Evolutionary conservation across 2,888 invertebrate species (phyloP).

Genomic region (Pherbina coryleti): DNA sequence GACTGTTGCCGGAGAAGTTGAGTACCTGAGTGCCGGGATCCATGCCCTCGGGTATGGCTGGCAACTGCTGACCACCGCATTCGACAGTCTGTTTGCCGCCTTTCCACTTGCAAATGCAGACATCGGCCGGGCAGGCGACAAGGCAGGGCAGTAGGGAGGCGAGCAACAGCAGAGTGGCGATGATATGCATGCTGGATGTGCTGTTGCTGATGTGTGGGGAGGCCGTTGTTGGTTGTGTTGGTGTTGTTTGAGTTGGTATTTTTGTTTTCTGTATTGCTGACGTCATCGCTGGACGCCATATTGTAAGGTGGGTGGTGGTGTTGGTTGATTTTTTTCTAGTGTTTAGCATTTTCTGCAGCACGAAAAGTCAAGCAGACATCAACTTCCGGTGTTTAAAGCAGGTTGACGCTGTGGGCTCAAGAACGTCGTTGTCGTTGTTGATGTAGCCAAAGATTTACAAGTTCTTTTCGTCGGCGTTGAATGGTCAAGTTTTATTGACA

Average conservation of each 20-base stretch:
- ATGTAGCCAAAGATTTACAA: background rate
- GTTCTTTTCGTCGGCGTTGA: background rate
- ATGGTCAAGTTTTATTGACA: too few species aligned
- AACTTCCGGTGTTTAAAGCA: slow-evolving; percentile 7
- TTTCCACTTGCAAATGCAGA: slow-evolving; percentile 93
- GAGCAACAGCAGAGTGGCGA: background rate
- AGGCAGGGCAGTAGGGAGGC: background rate
- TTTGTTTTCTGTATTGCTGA: background rate
- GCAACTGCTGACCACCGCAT: slow-evolving; percentile 83
- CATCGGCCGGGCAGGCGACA: slow-evolving; percentile 76
- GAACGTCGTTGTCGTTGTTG: background rate
- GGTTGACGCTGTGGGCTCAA: background rate
- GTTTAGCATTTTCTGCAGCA: background rate
- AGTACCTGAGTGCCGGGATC: slow-evolving; percentile 89
- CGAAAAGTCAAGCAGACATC: background rate
- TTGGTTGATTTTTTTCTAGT: background rate
- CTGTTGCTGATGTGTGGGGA: background rate
- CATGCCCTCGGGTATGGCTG: slow-evolving; percentile 82
- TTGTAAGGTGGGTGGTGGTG: background rate
- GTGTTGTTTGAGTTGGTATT: background rate
- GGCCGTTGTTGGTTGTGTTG: background rate
- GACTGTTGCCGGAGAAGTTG: slow-evolving; percentile 85
- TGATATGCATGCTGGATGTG: background rate
- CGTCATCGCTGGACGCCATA: too few species aligned
- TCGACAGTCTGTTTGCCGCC: slow-evolving; percentile 92